These are phyloP conservation scores for Saxicola maurus DNA, from an alignment of 2,797 vertebrate species.

Conservation along the genomic window DNA sequence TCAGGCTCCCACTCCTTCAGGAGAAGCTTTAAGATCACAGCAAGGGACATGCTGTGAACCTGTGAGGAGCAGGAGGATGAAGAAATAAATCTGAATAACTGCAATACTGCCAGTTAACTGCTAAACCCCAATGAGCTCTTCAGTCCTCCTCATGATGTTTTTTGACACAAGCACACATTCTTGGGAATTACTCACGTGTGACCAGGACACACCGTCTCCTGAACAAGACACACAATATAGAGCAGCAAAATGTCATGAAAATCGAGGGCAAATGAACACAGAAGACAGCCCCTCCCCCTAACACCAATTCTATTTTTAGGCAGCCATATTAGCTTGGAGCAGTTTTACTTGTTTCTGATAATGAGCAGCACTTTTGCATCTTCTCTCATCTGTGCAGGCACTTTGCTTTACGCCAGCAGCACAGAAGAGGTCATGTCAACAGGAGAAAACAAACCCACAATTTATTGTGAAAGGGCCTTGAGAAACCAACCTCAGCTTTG, in stretches of 20 bases:
- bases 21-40: background rate
- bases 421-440: background rate
- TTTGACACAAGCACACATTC: background rate
- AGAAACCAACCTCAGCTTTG: background rate
- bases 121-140: background rate
- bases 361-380: slow-evolving; percentile 29
- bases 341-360: slow-evolving; percentile 24
- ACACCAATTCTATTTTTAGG: slow-evolving; percentile 45
- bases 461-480: background rate
- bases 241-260: slow-evolving; percentile 37
- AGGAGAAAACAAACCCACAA: fast-evolving
- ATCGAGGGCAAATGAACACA: slow-evolving; percentile 35
- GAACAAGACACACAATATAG: background rate
- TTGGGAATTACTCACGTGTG: background rate
- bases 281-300: slow-evolving; percentile 21
- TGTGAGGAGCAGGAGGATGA: background rate
- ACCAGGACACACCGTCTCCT: background rate
- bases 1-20: background rate
- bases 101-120: background rate
- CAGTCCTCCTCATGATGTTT: background rate
- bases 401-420: background rate
- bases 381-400: slow-evolving; percentile 1
- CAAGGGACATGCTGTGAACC: background rate
- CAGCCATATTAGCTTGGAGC: slow-evolving; percentile 43
- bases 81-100: background rate